A percentile compares a stretch with the other conserved stretches of the same genome.
phyloP scores from a whole-genome alignment of 2,113 vertebrate species.

The Neomonachus schauinslandi region DNA sequence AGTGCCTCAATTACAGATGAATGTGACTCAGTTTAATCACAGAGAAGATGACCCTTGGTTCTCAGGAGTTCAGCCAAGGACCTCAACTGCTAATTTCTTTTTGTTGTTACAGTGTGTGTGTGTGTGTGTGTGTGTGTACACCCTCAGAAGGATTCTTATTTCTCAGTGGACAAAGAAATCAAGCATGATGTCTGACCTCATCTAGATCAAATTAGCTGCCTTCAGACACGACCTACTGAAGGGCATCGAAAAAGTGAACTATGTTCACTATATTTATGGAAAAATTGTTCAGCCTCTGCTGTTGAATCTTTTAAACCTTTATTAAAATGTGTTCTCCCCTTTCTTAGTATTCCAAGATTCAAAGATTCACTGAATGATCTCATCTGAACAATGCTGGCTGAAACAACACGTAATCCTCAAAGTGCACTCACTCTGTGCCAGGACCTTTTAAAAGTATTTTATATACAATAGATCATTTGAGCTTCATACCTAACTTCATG shows the following conservation, averaged over 20 bases:
- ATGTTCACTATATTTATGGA: background rate
- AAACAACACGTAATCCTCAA: background rate
- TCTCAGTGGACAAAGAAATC: slow-evolving; percentile 69
- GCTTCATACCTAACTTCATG: background rate
- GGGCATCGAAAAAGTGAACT: background rate
- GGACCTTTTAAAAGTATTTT: background rate
- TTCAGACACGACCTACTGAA: background rate
- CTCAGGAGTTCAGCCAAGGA: slow-evolving; percentile 64
- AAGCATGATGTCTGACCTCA: background rate
- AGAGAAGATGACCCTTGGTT: slow-evolving; percentile 77
- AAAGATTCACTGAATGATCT: background rate
- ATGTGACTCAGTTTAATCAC: slow-evolving; percentile 71
- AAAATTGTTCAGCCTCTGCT: background rate
- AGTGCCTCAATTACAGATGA: background rate
- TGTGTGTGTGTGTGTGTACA: background rate
- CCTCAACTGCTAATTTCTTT: slow-evolving; percentile 32
- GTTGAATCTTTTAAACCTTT: background rate
- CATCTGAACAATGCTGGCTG: background rate
- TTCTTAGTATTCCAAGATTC: background rate
- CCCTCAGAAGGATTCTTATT: slow-evolving; percentile 72
- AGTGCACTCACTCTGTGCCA: background rate
- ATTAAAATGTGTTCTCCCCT: background rate
- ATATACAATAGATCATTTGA: background rate
- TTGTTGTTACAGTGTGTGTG: background rate
- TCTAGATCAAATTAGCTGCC: background rate